Conservation (phyloP, 2,888 invertebrate species). For the Monochamus alternatus region DNA sequence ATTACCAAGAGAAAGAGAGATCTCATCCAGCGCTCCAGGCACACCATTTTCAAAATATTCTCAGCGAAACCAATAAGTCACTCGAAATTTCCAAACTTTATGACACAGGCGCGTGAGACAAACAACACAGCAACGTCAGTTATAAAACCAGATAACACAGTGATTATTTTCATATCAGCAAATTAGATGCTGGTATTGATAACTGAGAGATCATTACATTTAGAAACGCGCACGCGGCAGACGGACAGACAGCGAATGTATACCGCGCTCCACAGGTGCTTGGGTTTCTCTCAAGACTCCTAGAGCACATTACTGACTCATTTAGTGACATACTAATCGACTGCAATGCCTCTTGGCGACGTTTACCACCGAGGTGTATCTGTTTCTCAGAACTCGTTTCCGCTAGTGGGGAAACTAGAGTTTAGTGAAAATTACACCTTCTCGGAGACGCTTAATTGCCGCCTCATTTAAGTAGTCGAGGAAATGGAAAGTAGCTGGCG, state of each 20-base stretch:
- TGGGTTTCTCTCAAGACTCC: constrained; percentile 18
- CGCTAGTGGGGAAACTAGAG: constrained; percentile 34
- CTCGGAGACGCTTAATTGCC: not conserved
- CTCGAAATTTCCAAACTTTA: constrained; percentile 27
- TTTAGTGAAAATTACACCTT: constrained; percentile 26
- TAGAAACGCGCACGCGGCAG: constrained; percentile 8
- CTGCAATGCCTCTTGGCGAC: constrained; percentile 8
- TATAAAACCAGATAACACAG: constrained; percentile 39
- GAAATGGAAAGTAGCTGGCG: constrained; percentile 25
- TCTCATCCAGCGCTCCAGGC: not conserved
- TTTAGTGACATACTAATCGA: constrained; percentile 34
- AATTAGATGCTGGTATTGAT: constrained; percentile 33
- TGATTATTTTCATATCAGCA: constrained; percentile 44
- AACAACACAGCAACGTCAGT: constrained; percentile 12
- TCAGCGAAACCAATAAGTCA: constrained; percentile 6
- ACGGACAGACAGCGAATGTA: constrained; percentile 19
- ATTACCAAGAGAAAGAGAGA: constrained; percentile 2
- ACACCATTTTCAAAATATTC: constrained; percentile 18
- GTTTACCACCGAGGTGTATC: not conserved
- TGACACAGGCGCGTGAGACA: constrained; percentile 8
- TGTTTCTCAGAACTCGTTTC: constrained; percentile 12
- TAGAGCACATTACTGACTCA: constrained; percentile 32
- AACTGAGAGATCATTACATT: constrained; percentile 22
- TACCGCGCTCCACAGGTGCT: constrained; percentile 12
- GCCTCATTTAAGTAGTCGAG: not conserved